phyloP scores from a whole-genome alignment of 2,113 vertebrate genomes.

The Ptilonorhynchus violaceus region DNA sequence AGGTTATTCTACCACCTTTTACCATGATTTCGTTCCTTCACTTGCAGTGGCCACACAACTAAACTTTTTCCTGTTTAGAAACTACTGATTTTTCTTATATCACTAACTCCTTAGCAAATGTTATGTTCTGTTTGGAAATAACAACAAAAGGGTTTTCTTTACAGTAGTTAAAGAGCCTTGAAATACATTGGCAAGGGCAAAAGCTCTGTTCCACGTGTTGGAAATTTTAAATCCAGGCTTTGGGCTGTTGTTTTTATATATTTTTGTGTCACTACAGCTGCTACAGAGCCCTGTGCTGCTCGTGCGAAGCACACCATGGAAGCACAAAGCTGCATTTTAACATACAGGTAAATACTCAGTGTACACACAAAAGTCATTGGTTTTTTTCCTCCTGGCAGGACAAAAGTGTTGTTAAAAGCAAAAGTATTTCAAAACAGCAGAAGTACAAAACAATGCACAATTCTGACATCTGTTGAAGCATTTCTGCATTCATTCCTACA shows the following conservation, averaged over 20 bases:
- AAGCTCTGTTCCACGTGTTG: not conserved
- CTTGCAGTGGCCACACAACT: not conserved
- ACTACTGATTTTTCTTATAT: not conserved
- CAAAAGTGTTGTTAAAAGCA: not conserved
- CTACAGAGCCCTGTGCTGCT: not conserved
- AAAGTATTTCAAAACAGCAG: not conserved
- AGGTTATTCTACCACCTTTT: not conserved
- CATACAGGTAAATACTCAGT: not conserved
- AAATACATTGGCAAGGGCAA: not conserved
- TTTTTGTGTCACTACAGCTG: not conserved
- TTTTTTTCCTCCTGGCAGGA: not conserved
- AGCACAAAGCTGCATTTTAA: not conserved
- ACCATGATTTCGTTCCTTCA: not conserved
- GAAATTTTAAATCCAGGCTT: constrained; percentile 35
- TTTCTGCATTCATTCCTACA: not conserved
- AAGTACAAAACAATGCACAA: not conserved
- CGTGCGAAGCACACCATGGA: rapidly evolving
- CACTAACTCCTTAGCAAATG: not conserved
- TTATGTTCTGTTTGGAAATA: not conserved
- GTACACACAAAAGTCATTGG: not conserved
- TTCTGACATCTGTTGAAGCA: not conserved
- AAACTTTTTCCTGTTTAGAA: not conserved
- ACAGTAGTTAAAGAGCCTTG: not conserved
- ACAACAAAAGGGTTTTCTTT: not conserved
- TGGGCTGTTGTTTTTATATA: not conserved